Base-by-base conservation (phyloP, 2,888 invertebrate genomes). In the Urechis unicinctus region DNA sequence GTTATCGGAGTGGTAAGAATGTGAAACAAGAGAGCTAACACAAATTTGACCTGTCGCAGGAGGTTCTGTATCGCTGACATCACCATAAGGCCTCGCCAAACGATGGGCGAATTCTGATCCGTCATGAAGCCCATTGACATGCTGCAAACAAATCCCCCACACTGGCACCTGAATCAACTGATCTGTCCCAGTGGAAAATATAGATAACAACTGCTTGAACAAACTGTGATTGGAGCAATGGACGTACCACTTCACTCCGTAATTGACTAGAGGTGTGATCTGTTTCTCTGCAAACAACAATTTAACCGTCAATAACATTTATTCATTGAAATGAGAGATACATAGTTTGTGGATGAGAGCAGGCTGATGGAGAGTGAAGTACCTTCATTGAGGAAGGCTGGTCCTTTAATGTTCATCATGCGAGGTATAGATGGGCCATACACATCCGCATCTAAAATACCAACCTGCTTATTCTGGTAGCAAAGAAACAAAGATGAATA, bases 51-150 rank as follows among this genome's bases (percentile, higher is more conserved):
- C 65, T 91, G 88, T 61, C 88, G 82, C 30, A 94, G 82, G 28
- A 96, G 79, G 65, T 88, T 85, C 65, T 94, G 88, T 55, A 96
- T 77, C 0, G 95, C 95, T 61, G 89, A 90, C 94, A 95, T 96
- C 52, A 96, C 94, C 87, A 96, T 89, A 24, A 94, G 83, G 0
- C 96, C 96, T 61, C 96, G 84, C 96, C 96, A 97, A 30, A 96
- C 87, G 9, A 94, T 86, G 0, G 96, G 88, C 6, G 88, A 84
- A 60, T 86, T 86, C 57, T 90, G 86, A n/a, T 86, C 85, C 9
- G 58, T 42, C 24, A 96, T 79, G 73, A 94, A 86, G 2, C 94
- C 95, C 89, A 96, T 94, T 2, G 95, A 96, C 87, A 96, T 89
- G 70, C 91, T 91, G 77, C 28, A 78, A 57, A 52, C 30, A 6